Evolutionary conservation across 1,140 invertebrate species (phyloP).

Genomic region (Odontomachus brunneus): DNA sequence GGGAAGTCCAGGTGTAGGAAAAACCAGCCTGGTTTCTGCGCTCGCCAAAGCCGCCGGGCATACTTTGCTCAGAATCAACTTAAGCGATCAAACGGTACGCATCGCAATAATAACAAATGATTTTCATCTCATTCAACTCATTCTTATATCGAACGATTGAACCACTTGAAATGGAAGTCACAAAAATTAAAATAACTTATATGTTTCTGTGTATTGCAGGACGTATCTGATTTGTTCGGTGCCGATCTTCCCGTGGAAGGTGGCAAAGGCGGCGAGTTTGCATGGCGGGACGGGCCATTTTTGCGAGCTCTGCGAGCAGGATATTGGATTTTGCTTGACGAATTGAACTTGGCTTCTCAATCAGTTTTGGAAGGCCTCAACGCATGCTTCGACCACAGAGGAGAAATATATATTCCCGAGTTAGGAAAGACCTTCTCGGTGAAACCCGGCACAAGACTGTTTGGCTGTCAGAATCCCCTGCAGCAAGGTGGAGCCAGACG

Average conservation of each 20-base stretch:
- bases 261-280: constrained; percentile 93
- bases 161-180: too few species aligned
- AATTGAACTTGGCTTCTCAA: constrained; percentile 99
- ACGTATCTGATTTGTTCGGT: constrained; percentile 99
- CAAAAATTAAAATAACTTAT: too few species aligned
- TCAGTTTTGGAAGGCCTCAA: constrained; percentile 99
- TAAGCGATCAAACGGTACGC: constrained; percentile 98
- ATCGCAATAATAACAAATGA: neutral
- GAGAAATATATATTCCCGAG: constrained; percentile 98
- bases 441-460: constrained; percentile 92
- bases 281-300: constrained; percentile 98
- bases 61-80: constrained; percentile 95
- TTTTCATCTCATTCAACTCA: too few species aligned
- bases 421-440: constrained; percentile 94
- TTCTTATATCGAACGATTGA: too few species aligned
- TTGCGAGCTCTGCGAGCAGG: constrained; percentile 96
- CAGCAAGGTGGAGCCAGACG: constrained; percentile 97
- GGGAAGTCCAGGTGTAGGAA: constrained; percentile 99
- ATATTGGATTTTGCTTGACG: constrained; percentile 99
- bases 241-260: constrained; percentile 98
- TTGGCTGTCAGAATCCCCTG: constrained; percentile 99
- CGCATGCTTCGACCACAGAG: constrained; percentile 98
- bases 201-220: constrained; percentile 85
- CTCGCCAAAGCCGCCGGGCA: constrained; percentile 94
- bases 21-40: constrained; percentile 97